These are phyloP conservation scores for Oncorhynchus nerka DNA, from an alignment of 2,113 vertebrate genomes.

Conservation along the genomic window DNA sequence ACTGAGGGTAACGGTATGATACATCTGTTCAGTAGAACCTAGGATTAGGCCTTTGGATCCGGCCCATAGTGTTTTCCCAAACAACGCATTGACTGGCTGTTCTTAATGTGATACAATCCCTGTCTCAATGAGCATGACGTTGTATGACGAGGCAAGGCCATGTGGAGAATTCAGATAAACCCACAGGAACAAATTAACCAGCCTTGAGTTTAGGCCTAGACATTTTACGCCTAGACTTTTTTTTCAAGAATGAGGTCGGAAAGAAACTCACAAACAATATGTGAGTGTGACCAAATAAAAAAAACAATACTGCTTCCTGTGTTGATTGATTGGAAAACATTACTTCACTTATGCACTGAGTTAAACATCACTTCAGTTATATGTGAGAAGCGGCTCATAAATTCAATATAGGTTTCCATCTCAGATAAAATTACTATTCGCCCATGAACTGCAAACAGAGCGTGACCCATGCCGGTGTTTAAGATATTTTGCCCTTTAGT, in stretches of 20 bases:
- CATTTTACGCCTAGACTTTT: neutral
- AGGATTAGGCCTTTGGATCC: slow-evolving; percentile 51
- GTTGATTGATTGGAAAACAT: neutral
- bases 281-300: neutral
- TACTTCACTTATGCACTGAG: neutral
- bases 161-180: slow-evolving; percentile 34
- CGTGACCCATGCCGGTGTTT: slow-evolving; percentile 2
- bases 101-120: slow-evolving; percentile 59
- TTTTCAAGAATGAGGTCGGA: neutral
- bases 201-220: neutral
- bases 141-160: slow-evolving; percentile 35
- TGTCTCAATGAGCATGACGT: slow-evolving; percentile 46
- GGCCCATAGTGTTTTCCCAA: slow-evolving; percentile 39
- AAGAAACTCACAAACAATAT: too few relatives aligned
- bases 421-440: neutral
- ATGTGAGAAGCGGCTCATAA: neutral
- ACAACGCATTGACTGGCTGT: slow-evolving; percentile 34
- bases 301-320: neutral
- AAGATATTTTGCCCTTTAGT: slow-evolving; percentile 16
- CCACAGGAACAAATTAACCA: slow-evolving; percentile 27
- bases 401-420: neutral
- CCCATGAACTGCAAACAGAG: neutral
- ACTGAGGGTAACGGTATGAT: slow-evolving; percentile 41
- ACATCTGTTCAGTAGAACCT: slow-evolving; percentile 59
- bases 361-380: neutral